Conservation (phyloP, 2,797 vertebrate species). For the Glyptemys insculpta region DNA sequence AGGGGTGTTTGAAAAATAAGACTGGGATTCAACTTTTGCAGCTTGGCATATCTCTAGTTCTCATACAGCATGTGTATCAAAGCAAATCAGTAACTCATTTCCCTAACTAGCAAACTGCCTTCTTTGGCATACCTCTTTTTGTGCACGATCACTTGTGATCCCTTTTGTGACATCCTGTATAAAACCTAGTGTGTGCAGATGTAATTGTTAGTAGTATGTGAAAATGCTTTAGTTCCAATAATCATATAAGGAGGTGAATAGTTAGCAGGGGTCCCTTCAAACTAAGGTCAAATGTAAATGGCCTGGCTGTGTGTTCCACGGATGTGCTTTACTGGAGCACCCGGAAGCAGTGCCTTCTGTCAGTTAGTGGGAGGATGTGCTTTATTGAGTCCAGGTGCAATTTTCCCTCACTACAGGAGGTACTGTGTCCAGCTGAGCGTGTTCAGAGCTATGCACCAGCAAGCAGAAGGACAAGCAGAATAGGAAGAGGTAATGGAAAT, state of each 20-base stretch:
- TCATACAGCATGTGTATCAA: neutral
- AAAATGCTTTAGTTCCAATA: neutral
- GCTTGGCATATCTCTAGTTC: neutral
- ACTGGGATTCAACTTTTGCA: neutral
- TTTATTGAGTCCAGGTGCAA: neutral
- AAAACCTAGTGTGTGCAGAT: neutral
- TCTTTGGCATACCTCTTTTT: neutral
- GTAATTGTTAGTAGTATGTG: neutral
- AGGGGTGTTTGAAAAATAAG: neutral
- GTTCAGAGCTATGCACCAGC: neutral
- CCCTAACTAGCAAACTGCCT: neutral
- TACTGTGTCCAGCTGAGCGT: neutral
- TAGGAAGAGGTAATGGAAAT: fast-evolving
- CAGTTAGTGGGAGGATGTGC: neutral
- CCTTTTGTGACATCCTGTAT: neutral
- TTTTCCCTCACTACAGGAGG: neutral
- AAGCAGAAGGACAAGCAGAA: neutral
- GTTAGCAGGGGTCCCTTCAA: no score
- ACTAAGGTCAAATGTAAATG: neutral
- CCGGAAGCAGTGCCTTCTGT: neutral
- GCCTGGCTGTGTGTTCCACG: neutral
- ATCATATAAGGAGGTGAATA: neutral
- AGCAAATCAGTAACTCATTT: neutral
- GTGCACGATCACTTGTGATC: neutral
- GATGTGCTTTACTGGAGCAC: neutral